Conservation (phyloP, 2,888 invertebrate genomes). For the Acanthosepion pharaonis region DNA sequence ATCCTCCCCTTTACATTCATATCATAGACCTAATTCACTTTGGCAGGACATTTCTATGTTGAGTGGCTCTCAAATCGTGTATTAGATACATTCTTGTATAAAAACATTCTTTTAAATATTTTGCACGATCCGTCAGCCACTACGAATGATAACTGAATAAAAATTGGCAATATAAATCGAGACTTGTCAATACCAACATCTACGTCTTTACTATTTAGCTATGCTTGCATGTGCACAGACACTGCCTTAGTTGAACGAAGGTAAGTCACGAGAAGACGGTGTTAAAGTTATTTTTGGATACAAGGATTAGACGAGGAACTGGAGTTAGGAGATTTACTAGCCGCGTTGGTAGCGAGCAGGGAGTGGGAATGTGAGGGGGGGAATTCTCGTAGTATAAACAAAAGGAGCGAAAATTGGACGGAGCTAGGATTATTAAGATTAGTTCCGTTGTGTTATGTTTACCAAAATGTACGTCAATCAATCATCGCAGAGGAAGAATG, state of each 20-base stretch:
- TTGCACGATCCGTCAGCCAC: too few relatives aligned
- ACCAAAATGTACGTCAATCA: constrained; percentile 24
- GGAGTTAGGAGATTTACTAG: background rate
- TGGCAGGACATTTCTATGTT: too few relatives aligned
- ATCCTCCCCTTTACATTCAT: too few relatives aligned
- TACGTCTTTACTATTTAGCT: background rate
- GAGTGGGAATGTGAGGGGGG: background rate
- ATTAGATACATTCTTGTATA: too few relatives aligned
- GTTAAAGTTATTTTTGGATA: background rate
- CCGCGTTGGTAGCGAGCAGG: background rate
- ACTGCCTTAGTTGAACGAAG: background rate
- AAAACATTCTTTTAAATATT: too few relatives aligned
- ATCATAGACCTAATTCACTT: too few relatives aligned
- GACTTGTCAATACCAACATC: too few relatives aligned
- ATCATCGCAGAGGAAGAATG: background rate
- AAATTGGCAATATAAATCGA: too few relatives aligned
- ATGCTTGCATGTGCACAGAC: background rate
- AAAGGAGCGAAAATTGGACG: constrained; percentile 33
- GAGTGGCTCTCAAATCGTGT: too few relatives aligned
- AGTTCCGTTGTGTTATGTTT: constrained; percentile 18
- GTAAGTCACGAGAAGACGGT: background rate
- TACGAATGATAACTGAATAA: too few relatives aligned
- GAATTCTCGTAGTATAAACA: background rate
- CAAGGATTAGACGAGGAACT: background rate
- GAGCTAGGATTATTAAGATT: constrained; percentile 16